Percentiles rank a stretch among this genome's conserved stretches.
phyloP scores from a whole-genome alignment of 2,113 vertebrate genomes.

The Daphoenositta chrysoptera region DNA sequence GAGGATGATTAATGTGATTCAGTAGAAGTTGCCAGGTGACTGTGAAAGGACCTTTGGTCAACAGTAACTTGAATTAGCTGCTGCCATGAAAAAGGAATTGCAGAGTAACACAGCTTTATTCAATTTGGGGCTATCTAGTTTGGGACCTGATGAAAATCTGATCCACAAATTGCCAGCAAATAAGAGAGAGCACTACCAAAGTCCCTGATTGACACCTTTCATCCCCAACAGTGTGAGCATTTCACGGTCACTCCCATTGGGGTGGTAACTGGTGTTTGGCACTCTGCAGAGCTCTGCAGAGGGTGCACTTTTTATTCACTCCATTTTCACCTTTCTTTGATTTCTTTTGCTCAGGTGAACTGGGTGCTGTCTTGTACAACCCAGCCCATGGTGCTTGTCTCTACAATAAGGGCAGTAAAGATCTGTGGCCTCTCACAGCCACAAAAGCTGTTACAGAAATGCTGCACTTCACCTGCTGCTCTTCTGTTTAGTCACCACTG shows the following conservation, averaged over 20 bases:
- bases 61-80: conserved; percentile 17
- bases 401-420: background rate
- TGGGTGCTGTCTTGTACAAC: background rate
- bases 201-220: background rate
- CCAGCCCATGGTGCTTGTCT: background rate
- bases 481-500: background rate
- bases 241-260: background rate
- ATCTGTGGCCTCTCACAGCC: background rate
- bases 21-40: conserved; percentile 23
- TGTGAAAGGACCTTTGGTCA: conserved; percentile 36
- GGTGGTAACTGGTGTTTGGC: background rate
- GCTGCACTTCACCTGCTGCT: background rate
- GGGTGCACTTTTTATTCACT: background rate
- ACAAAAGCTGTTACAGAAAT: background rate
- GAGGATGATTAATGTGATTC: conserved; percentile 29
- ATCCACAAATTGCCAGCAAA: background rate
- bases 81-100: background rate
- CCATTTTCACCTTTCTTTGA: background rate
- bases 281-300: background rate
- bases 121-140: background rate
- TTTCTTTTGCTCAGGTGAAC: background rate
- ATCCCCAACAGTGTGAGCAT: conserved; percentile 7
- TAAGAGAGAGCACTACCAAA: background rate
- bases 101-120: background rate
- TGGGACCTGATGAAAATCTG: background rate